phyloP scores from a whole-genome alignment of 2,797 vertebrate genomes.

The Pangasius krempfi region DNA sequence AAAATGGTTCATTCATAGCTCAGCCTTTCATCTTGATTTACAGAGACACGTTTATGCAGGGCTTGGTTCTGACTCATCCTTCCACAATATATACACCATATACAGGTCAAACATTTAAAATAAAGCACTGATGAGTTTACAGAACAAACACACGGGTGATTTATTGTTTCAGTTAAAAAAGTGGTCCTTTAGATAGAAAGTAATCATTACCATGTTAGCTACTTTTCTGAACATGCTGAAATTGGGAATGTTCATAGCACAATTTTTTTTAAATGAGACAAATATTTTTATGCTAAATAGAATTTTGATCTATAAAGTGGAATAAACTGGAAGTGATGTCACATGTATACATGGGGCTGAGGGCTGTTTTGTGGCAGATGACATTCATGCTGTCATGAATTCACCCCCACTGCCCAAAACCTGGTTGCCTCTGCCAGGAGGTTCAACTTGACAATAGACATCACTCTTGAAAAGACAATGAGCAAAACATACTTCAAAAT shows the following conservation, averaged over 20 bases:
- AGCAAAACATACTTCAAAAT: neutral
- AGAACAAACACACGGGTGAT: neutral
- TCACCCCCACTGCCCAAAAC: neutral
- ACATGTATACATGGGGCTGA: neutral
- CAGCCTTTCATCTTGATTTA: conserved; percentile 43
- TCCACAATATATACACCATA: neutral
- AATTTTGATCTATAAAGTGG: neutral
- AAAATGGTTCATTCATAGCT: conserved; percentile 51
- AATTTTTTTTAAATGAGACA: neutral
- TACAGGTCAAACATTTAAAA: neutral
- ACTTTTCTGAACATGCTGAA: neutral
- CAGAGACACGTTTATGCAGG: conserved; percentile 24
- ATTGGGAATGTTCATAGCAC: neutral
- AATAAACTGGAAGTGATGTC: neutral
- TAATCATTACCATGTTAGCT: neutral
- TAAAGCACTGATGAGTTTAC: neutral
- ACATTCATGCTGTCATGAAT: neutral
- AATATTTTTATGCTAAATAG: neutral
- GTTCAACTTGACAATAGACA: neutral
- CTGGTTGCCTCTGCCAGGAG: neutral
- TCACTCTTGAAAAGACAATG: neutral
- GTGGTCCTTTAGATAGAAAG: neutral
- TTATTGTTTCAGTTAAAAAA: neutral
- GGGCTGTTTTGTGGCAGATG: too few relatives aligned
- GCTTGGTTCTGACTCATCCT: conserved; percentile 8